Evolutionary conservation across 1,140 invertebrate genomes (phyloP).

Genomic region (Sminthurides bifidus): DNA sequence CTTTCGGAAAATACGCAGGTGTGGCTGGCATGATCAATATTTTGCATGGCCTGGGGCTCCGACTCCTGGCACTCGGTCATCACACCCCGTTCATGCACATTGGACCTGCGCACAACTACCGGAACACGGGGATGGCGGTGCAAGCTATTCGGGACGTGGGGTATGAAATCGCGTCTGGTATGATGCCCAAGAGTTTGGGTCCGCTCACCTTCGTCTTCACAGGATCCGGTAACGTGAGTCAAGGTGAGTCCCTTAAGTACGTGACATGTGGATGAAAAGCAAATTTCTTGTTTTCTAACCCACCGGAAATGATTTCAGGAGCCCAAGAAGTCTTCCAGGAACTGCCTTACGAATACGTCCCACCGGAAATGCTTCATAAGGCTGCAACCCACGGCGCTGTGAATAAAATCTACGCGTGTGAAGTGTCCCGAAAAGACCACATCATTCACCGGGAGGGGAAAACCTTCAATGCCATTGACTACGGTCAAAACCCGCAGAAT

Average conservation of each 20-base stretch:
- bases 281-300: no score
- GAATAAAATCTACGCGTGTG: slow-evolving; percentile 90
- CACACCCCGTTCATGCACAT: slow-evolving; percentile 60
- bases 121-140: slow-evolving; percentile 91
- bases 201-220: slow-evolving; percentile 97
- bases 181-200: slow-evolving; percentile 93
- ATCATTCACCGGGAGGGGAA: slow-evolving; percentile 77
- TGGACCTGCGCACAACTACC: slow-evolving; percentile 94
- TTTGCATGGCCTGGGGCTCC: slow-evolving; percentile 85
- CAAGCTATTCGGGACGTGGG: slow-evolving; percentile 95
- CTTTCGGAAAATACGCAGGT: slow-evolving; percentile 97
- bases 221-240: slow-evolving; percentile 66
- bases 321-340: slow-evolving; percentile 98
- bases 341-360: slow-evolving; percentile 92
- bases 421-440: slow-evolving; percentile 83
- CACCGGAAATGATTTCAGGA: no score
- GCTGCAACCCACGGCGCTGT: slow-evolving; percentile 89
- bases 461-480: slow-evolving; percentile 78
- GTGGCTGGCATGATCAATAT: slow-evolving; percentile 99
- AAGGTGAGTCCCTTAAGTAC: no score
- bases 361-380: slow-evolving; percentile 84
- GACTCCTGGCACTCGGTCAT: slow-evolving; percentile 58
- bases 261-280: no score
- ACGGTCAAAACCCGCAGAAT: slow-evolving; percentile 78
- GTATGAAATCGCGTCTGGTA: slow-evolving; percentile 89